Evolutionary conservation across 2,888 invertebrate species (phyloP).

Genomic region (Ligdia adustata): DNA sequence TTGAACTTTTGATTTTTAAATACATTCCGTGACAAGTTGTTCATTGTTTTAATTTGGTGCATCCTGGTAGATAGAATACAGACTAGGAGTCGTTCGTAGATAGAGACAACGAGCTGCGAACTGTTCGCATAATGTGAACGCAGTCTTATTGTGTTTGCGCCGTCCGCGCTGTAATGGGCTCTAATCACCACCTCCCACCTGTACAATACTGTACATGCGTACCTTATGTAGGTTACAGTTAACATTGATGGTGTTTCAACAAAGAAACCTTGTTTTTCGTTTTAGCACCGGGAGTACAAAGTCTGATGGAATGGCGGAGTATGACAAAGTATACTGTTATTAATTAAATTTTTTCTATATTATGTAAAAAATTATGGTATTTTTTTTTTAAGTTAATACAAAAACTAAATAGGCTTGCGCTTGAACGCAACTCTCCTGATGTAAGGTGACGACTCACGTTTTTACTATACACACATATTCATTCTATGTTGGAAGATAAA

Average conservation of each 20-base stretch:
- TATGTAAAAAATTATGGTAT: not conserved
- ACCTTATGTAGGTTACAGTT: conserved; percentile 24
- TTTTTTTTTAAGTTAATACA: not conserved
- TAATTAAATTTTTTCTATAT: not conserved
- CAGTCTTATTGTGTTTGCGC: conserved; percentile 8
- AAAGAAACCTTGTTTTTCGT: conserved; percentile 22
- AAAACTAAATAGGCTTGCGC: no score
- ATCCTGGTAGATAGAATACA: not conserved
- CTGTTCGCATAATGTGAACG: not conserved
- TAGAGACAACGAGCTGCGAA: no score
- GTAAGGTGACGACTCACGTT: no score
- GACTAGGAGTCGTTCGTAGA: no score
- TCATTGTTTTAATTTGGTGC: not conserved
- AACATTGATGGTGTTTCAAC: conserved; percentile 16
- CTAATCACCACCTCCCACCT: conserved; percentile 40
- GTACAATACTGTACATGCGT: not conserved
- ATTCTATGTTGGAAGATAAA: no score
- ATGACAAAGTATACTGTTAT: no score
- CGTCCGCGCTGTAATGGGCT: conserved; percentile 39
- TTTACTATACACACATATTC: no score
- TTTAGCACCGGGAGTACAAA: conserved; percentile 19
- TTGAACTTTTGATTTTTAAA: not conserved
- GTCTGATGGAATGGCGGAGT: not conserved
- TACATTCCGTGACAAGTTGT: not conserved
- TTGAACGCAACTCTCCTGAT: no score